Conservation (phyloP, 2,113 vertebrate species). For the Siniperca knerii region DNA sequence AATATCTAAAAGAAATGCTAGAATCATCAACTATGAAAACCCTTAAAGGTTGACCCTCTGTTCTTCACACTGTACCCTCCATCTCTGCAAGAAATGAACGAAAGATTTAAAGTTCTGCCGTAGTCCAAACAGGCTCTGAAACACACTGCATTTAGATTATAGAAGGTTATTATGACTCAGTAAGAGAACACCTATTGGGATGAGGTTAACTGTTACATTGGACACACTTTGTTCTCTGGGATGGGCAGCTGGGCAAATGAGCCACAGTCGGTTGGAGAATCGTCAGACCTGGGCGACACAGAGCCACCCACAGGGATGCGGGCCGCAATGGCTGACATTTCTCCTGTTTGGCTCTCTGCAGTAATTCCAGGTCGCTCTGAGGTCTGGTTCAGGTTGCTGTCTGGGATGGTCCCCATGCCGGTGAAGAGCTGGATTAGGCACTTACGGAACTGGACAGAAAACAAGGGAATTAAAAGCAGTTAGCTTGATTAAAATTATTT, state of each 20-base stretch:
- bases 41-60: background rate
- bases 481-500: background rate
- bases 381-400: constrained; percentile 78
- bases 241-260: constrained; percentile 79
- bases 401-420: constrained; percentile 66
- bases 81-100: background rate
- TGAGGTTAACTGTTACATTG: constrained; percentile 67
- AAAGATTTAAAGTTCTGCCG: background rate
- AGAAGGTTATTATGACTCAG: constrained; percentile 10
- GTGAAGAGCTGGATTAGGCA: constrained; percentile 88
- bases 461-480: background rate
- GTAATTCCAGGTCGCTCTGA: constrained; percentile 77
- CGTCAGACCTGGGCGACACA: constrained; percentile 66
- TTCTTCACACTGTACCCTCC: background rate
- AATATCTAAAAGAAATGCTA: constrained; percentile 1
- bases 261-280: constrained; percentile 74
- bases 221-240: constrained; percentile 86
- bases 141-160: constrained; percentile 4
- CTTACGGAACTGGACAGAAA: constrained; percentile 87
- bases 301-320: constrained; percentile 63
- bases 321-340: constrained; percentile 83
- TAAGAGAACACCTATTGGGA: background rate
- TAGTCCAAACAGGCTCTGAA: constrained; percentile 2
- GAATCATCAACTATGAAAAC: background rate
- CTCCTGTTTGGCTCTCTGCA: constrained; percentile 80